Conservation (phyloP, 2,797 vertebrate species). For the Pogoniulus pusillus region DNA sequence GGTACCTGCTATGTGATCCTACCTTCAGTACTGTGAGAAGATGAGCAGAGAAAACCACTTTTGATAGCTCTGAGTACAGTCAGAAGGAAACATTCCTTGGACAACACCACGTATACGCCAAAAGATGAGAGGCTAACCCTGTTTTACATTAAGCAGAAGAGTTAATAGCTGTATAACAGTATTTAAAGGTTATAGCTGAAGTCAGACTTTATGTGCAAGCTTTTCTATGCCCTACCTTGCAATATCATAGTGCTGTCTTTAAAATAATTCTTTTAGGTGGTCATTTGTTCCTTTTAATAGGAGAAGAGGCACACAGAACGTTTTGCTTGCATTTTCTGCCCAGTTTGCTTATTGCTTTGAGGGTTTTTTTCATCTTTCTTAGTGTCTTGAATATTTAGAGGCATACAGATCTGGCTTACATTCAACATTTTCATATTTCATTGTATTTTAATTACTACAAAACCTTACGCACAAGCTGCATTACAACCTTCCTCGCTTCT, state of each 20-base stretch:
- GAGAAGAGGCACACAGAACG: not conserved
- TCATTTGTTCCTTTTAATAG: conserved; percentile 13
- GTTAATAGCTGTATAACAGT: not conserved
- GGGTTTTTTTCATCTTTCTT: not conserved
- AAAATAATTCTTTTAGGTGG: too few species aligned
- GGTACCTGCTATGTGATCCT: not conserved
- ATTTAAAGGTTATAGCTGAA: not conserved
- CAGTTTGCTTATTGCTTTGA: not conserved
- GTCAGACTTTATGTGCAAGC: not conserved
- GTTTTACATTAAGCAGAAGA: conserved; percentile 8
- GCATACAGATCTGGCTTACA: not conserved
- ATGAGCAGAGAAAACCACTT: not conserved
- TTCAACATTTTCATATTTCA: conserved; percentile 41
- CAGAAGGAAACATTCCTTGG: not conserved
- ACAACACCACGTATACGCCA: not conserved
- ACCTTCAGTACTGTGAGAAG: not conserved
- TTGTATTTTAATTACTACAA: conserved; percentile 49
- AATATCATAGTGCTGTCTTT: not conserved
- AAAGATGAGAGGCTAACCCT: not conserved
- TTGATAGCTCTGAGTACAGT: not conserved
- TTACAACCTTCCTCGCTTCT: not conserved
- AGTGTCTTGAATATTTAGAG: conserved; percentile 19
- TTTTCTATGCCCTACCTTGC: not conserved
- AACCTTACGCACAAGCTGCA: not conserved
- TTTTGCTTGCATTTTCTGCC: not conserved